Evolutionary conservation across 2,888 invertebrate genomes (phyloP), one percentile per base, ranked within the genome.

Genomic region (Emesis furor): DNA sequence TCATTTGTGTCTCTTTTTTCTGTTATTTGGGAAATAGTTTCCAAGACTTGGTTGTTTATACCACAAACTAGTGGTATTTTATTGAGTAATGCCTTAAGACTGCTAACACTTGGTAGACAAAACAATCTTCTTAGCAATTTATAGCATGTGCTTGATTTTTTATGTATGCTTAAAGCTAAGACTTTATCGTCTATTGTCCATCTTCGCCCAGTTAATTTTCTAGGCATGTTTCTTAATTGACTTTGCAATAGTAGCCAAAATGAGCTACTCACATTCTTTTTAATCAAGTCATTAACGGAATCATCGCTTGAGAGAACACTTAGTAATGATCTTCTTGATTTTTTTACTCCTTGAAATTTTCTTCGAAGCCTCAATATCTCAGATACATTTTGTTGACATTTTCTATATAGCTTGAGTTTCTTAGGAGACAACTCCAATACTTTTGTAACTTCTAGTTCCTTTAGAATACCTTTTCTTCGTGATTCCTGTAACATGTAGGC

Each of bases 321-420:
- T 8, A 32, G 4, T 4, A 30, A 32, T 30, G 65, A 30, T 65
- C 12, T 65, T 30, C 30, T 30, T 6, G 32, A 32, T 65, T 65
- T 65, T 65, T 65, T 32, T 32, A 65, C 14, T 1, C 6, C 14
- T 65, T 65, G 32, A 30, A 32, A 32, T 30, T 30, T 65, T 10
- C 30, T 65, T 65, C 65, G 10, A 14, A 32, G 30, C 10, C 65
- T 65, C 30, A 65, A 65, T 65, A 65, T 65, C 32, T 65, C 65
- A 32, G 65, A 8, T 1, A 65, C 24, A 30, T 65, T 65, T 1
- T 12, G 30, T 65, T 32, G 12, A 14, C 30, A 65, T 32, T 12
- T 65, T 32, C 32, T 65, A 32, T 65, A 65, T 10, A 65, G 3
- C 24, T 65, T 65, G 3, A 30, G 30, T 32, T 65, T 30, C 12